phyloP scores from a whole-genome alignment of 2,888 invertebrate genomes.

The Lepidonotus clava region DNA sequence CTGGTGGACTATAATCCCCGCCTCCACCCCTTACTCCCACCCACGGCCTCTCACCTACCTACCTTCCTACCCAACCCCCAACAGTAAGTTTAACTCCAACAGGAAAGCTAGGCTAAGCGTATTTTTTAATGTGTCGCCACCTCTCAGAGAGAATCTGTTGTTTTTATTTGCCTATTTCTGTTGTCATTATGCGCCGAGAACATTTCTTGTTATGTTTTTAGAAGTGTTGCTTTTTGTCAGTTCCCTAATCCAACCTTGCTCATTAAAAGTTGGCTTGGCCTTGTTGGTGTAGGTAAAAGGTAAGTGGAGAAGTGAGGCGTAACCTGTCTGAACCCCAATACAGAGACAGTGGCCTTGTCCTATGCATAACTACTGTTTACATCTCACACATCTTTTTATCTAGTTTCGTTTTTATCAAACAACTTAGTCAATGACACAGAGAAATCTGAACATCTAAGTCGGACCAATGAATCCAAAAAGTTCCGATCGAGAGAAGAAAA shows the following conservation, averaged over 20 bases:
- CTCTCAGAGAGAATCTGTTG: no score
- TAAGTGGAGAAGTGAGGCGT: neutral
- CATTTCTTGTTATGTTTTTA: neutral
- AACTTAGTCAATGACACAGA: no score
- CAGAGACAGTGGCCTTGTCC: neutral
- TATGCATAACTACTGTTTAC: neutral
- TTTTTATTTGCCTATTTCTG: neutral
- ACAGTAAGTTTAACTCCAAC: no score
- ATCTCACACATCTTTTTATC: neutral
- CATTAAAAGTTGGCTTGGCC: conserved; percentile 14
- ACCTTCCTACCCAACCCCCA: no score
- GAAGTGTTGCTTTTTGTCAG: no score
- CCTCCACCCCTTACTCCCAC: neutral
- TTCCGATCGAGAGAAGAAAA: no score
- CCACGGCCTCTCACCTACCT: neutral
- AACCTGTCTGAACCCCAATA: neutral
- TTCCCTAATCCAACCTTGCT: neutral
- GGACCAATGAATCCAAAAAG: no score
- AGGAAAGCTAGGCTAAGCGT: no score
- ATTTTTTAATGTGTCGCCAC: no score
- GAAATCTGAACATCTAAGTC: no score
- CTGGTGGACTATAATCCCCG: neutral
- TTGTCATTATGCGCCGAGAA: neutral
- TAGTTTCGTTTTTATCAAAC: neutral
- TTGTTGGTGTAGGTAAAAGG: neutral